Evolutionary conservation across 2,113 vertebrate species (phyloP), one percentile per base, ranked within the genome.

Genomic region (Urocolius indicus): DNA sequence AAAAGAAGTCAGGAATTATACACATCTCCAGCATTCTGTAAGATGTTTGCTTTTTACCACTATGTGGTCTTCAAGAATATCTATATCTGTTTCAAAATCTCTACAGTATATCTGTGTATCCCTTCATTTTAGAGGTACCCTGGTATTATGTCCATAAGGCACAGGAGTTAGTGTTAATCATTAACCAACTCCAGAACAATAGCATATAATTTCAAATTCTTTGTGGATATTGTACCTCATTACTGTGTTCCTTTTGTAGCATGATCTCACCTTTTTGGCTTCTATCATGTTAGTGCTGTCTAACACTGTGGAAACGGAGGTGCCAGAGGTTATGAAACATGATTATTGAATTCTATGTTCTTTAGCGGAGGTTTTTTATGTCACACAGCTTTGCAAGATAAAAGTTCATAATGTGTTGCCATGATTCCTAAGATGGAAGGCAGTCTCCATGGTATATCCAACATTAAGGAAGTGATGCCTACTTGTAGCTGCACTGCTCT

Each of bases 181-280:
- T 93, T 90, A 83, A 62, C 81, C 55, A 43, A 48, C n/a, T 93
- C 26, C 71, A 85, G 74, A 80, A 94, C 78, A 96, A 71, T n/a
- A 36, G 51, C 55, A 29, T 32, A 32, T 85, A 75, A 77, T 36
- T 73, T 17, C 43, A 69, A 85, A 77, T 69, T 85, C 82, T 91
- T 87, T 87, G 82, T 93, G 59, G 84, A 55, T 94, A 27, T 79
- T 62, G 13, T 59, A 38, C 55, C 82, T 90, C 67, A 32, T 73
- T 83, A 63, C 32, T 55, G 5, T 54, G 71, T 55, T 97, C 58
- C 29, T 13, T 0, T 34, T 90, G 78, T 38, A 83, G 57, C 18
- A 41, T 87, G 63, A 94, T 71, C 84, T 95, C 89, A 91, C 17
- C 38, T 16, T 87, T 93, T 65, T 69, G 55, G 63, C 63, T 90